Percentiles rank a stretch among this genome's conserved stretches.
phyloP scores from a whole-genome alignment of 2,888 invertebrate genomes.

The Leucania comma region DNA sequence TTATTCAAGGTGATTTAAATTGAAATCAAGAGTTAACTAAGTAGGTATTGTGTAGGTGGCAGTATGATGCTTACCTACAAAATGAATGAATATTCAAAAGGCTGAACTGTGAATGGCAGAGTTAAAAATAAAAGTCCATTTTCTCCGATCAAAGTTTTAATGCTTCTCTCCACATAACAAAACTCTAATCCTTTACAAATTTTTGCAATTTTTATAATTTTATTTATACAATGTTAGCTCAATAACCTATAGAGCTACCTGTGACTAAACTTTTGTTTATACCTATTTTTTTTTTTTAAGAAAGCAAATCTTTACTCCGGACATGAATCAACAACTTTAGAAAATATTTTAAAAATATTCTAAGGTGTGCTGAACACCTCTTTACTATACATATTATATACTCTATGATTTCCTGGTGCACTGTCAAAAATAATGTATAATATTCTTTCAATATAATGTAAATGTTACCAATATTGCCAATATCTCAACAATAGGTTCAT shows the following conservation, averaged over 20 bases:
- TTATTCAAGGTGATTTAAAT: slow-evolving; percentile 27
- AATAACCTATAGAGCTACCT: slow-evolving; percentile 81
- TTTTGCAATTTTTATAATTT: slow-evolving; percentile 88
- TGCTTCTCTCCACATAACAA: slow-evolving; percentile 76
- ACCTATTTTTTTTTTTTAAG: slow-evolving; percentile 77
- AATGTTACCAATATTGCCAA: slow-evolving; percentile 72
- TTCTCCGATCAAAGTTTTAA: slow-evolving; percentile 85
- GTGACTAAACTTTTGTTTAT: slow-evolving; percentile 84
- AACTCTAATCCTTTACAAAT: slow-evolving; percentile 83
- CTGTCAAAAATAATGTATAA: slow-evolving; percentile 78
- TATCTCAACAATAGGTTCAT: slow-evolving; percentile 75
- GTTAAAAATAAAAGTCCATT: slow-evolving; percentile 76
- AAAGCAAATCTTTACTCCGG: slow-evolving; percentile 80
- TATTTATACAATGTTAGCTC: slow-evolving; percentile 87
- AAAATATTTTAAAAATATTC: slow-evolving; percentile 85
- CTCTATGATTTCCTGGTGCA: slow-evolving; percentile 73
- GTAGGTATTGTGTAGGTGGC: not conserved
- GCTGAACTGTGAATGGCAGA: too few species aligned
- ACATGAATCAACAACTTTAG: slow-evolving; percentile 83
- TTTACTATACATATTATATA: slow-evolving; percentile 75
- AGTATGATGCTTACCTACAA: not conserved
- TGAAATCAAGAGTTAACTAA: slow-evolving; percentile 12
- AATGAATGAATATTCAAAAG: not conserved
- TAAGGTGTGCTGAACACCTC: slow-evolving; percentile 73
- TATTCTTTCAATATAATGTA: slow-evolving; percentile 70